phyloP scores from a whole-genome alignment of 2,888 invertebrate genomes.

The Himalopsyche kuldschensis region DNA sequence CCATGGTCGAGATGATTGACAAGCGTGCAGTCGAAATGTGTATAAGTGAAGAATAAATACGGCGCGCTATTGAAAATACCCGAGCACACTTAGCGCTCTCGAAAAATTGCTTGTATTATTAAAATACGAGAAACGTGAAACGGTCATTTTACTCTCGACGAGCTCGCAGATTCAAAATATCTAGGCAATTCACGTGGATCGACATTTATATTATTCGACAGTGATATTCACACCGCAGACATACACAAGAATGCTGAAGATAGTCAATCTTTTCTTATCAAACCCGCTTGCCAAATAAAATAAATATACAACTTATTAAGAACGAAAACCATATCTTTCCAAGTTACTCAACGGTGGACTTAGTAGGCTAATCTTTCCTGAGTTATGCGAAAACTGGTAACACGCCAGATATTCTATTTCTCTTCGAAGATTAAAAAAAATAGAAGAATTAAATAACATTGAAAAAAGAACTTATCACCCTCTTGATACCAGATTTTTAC shows the following conservation, averaged over 20 bases:
- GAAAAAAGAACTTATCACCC: no score
- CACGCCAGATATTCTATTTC: no score
- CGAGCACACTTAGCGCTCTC: constrained; percentile 1
- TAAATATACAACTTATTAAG: no score
- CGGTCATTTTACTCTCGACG: neutral
- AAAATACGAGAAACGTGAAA: neutral
- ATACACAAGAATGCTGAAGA: neutral
- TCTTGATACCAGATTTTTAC: no score
- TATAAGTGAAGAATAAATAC: constrained; percentile 27
- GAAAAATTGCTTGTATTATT: neutral
- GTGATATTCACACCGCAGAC: neutral
- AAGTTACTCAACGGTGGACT: no score
- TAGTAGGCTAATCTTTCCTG: no score
- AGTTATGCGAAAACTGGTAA: no score
- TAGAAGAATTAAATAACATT: no score
- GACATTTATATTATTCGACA: neutral
- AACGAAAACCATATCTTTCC: no score
- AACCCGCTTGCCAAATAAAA: no score
- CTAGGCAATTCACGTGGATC: neutral
- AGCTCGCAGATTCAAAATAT: neutral
- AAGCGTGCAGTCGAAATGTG: constrained; percentile 29
- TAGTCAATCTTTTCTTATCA: neutral
- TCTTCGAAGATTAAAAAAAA: no score
- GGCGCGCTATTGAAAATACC: constrained; percentile 9
- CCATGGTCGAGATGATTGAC: constrained; percentile 34